Evolutionary conservation across 1,140 invertebrate species (phyloP), one percentile per base, ranked within the genome.

Genomic region (Cheumatopsyche charites): DNA sequence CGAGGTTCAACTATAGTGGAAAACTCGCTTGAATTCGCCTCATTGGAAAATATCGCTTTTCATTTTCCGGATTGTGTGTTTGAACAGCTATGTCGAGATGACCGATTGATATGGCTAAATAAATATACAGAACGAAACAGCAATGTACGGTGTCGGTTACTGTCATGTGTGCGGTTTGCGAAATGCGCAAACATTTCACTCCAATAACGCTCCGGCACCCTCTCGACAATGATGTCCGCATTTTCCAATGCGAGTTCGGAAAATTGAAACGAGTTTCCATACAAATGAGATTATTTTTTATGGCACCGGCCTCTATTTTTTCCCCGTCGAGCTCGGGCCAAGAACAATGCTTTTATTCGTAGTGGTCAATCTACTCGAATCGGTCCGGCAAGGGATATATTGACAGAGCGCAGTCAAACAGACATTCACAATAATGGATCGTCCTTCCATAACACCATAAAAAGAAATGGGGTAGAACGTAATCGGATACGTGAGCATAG

Each of bases 61-160:
- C 62, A 42, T 70, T 73, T 62, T 55, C 52, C 9, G 25, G 67
- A 55, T 55, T 68, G 47, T 67, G 15, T 49, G 67, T 74, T 72
- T 69, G 68, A 55, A 67, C 61, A 67, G 65, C 67, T 71, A 71
- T 72, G 67, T 36, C 43, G 12, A 66, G 65, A 75, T 75, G 74
- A 75, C 74, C 74, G 74, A 75, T 75, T 75, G 74, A 75, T 75
- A 75, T 75, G 71, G 72, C 65, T 75, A 55, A 66, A 70, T 71
- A 75, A 75, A 75, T 75, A 75, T 75, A 73, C 70, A 71, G n/a
- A 71, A 75, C 15, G 67, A 62, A 75, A 70, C 70, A 61, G 71
- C 68, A 47, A 61, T 67, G 72, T 67, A 70, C 62, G 74, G 74
- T 75, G 74, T 75, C 71, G 41, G 74, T 75, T 75, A 73, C 74